Conservation (phyloP, 2,888 invertebrate genomes). For the Sesia apiformis region DNA sequence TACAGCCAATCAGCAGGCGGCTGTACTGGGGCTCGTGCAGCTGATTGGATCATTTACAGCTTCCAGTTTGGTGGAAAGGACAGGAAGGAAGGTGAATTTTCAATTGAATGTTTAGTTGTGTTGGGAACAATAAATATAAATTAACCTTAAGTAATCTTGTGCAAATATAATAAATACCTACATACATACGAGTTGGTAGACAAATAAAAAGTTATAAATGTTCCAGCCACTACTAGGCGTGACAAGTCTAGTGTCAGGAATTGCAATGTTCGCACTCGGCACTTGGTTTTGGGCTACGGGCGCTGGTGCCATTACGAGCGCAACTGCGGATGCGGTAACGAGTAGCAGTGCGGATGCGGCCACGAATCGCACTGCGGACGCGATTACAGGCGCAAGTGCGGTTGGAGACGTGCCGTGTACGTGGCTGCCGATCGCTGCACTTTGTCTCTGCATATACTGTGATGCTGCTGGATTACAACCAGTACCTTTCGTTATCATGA, state of each 20-base stretch:
- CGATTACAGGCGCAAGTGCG: constrained; percentile 1
- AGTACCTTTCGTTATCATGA: constrained; percentile 64
- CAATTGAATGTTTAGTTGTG: too few species aligned
- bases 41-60: constrained; percentile 57
- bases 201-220: neutral
- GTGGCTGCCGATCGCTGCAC: constrained; percentile 52
- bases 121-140: too few species aligned
- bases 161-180: too few species aligned
- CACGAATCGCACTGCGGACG: constrained; percentile 15
- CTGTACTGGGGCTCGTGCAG: constrained; percentile 51
- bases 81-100: constrained; percentile 51
- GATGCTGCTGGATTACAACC: constrained; percentile 63
- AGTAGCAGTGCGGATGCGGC: constrained; percentile 5
- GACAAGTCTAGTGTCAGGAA: constrained; percentile 53
- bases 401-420: constrained; percentile 9
- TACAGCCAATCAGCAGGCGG: constrained; percentile 56
- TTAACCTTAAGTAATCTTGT: too few species aligned
- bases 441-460: constrained; percentile 62
- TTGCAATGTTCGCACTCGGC: constrained; percentile 45
- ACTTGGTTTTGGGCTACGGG: constrained; percentile 42
- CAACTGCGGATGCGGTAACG: neutral
- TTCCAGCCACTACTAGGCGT: constrained; percentile 47
- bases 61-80: constrained; percentile 50
- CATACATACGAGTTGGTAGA: neutral
- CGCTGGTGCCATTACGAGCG: constrained; percentile 4